phyloP scores from a whole-genome alignment of 2,113 vertebrate species.

The Nyctibius bracteatus region DNA sequence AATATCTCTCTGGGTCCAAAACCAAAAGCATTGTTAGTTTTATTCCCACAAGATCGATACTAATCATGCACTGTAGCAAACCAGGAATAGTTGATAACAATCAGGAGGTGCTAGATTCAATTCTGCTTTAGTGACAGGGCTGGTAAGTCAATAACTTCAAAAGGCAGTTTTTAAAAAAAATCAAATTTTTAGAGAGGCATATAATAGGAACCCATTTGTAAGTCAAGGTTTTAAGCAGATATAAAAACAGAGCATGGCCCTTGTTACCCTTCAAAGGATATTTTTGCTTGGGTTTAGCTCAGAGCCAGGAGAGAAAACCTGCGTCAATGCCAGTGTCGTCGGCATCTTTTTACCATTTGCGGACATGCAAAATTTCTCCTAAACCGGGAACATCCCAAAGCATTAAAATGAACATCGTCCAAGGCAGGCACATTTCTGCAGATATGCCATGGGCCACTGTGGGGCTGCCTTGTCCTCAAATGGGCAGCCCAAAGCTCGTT shows the following conservation, averaged over 20 bases:
- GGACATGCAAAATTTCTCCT: not conserved
- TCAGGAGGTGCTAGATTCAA: slow-evolving; percentile 44
- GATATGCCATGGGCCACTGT: not conserved
- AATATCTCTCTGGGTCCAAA: slow-evolving; percentile 29
- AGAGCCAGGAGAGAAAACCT: not conserved
- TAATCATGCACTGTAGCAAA: slow-evolving; percentile 56
- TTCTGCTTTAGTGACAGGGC: slow-evolving; percentile 45
- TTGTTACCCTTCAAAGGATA: not conserved
- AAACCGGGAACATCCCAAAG: not conserved
- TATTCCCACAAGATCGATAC: slow-evolving; percentile 61
- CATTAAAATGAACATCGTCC: not conserved
- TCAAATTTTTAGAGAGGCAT: not conserved
- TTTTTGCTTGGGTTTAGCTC: not conserved
- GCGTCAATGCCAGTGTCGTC: not conserved
- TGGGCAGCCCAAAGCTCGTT: not conserved
- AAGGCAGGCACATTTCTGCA: not conserved
- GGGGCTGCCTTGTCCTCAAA: not conserved
- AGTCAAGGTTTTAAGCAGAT: not conserved
- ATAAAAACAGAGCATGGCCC: not conserved
- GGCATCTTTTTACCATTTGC: not conserved
- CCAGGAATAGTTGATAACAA: slow-evolving; percentile 48
- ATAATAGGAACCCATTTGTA: slow-evolving; percentile 11
- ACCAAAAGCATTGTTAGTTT: slow-evolving; percentile 50
- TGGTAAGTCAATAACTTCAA: slow-evolving; percentile 46
- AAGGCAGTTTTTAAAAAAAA: not conserved